Conservation (phyloP, 2,797 vertebrate genomes). For the Aphelocoma californica region DNA sequence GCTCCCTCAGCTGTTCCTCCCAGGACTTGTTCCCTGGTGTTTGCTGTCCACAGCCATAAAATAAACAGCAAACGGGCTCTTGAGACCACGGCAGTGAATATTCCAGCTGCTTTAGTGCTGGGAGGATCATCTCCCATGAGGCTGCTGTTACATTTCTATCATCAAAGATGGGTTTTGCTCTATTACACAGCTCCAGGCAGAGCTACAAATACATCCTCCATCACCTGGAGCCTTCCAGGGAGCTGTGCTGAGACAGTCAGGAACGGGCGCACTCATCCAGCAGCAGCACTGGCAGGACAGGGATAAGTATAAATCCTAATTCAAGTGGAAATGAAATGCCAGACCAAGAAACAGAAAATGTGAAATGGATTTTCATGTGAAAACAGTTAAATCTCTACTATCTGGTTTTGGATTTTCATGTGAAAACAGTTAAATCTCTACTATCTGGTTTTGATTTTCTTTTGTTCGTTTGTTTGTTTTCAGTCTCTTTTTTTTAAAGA, state of each 20-base stretch:
- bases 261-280: accelerated
- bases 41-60: background rate
- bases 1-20: background rate
- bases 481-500: background rate
- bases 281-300: background rate
- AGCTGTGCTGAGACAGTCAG: background rate
- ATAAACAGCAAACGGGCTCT: background rate
- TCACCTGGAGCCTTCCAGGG: background rate
- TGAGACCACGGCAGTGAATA: background rate
- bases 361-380: background rate
- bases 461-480: background rate
- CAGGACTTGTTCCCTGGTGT: background rate
- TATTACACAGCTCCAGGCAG: slow-evolving; percentile 3
- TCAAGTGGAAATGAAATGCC: background rate
- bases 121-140: background rate
- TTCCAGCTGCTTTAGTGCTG: background rate
- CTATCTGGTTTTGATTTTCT: background rate
- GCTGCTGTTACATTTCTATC: background rate
- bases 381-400: background rate
- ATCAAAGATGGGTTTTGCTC: background rate
- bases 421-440: background rate
- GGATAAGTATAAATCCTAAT: background rate
- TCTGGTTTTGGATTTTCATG: background rate
- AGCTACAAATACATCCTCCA: background rate
- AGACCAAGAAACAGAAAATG: background rate